These are phyloP conservation scores for Narcine bancroftii DNA, from an alignment of 2,113 vertebrate species.

Conservation along the genomic window DNA sequence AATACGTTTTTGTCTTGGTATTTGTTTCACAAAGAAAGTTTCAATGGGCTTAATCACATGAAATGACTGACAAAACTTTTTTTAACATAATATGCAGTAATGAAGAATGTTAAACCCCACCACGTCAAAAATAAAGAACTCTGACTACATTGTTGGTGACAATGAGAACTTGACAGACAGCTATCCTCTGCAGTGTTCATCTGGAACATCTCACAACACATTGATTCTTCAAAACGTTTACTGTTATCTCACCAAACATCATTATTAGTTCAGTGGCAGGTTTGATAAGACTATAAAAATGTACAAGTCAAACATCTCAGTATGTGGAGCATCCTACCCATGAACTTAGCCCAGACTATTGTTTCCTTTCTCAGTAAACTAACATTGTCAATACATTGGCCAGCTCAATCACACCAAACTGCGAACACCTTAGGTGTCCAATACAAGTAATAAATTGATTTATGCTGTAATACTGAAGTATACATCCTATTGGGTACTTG, in stretches of 20 bases:
- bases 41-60: no score
- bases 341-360: not conserved
- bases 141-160: not conserved
- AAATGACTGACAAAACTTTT: no score
- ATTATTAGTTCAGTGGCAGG: not conserved
- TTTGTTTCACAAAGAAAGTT: no score
- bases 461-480: not conserved
- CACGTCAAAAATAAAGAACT: not conserved
- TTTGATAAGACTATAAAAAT: not conserved
- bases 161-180: not conserved
- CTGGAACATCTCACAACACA: not conserved
- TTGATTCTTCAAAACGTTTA: not conserved
- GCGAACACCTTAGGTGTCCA: not conserved
- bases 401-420: not conserved
- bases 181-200: not conserved
- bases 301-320: not conserved
- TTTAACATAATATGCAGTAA: no score
- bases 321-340: not conserved
- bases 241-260: not conserved
- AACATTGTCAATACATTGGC: not conserved
- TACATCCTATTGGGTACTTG: not conserved
- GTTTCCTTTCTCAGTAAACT: not conserved
- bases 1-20: not conserved
- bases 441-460: not conserved
- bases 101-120: not conserved